Evolutionary conservation across 1,140 invertebrate species (phyloP).

Genomic region (Calephelis nemesis): DNA sequence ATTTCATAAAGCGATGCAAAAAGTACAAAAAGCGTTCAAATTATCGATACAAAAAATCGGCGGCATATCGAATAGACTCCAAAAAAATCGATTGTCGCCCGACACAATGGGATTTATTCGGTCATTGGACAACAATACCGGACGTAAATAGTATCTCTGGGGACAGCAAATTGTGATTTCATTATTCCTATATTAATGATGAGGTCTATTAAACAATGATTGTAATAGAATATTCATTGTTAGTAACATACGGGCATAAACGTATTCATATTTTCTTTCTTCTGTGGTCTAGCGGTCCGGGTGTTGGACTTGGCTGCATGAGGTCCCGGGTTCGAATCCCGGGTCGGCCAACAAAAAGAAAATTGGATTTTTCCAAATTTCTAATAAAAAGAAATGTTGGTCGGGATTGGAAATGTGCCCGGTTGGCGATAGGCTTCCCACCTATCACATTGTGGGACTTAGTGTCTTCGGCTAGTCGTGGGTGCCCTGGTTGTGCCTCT

Average conservation of each 20-base stretch:
- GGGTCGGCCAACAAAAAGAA: too few relatives aligned
- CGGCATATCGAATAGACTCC: conserved; percentile 16
- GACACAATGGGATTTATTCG: conserved; percentile 53
- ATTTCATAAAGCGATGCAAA: conserved; percentile 7
- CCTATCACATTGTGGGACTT: too few relatives aligned
- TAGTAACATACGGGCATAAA: neutral
- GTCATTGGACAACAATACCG: conserved; percentile 33
- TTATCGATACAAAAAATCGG: conserved; percentile 9
- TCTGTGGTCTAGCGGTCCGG: too few relatives aligned
- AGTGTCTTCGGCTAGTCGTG: too few relatives aligned
- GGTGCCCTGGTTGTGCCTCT: too few relatives aligned
- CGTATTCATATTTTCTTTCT: too few relatives aligned
- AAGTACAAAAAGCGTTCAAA: conserved; percentile 25
- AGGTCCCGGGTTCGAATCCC: too few relatives aligned
- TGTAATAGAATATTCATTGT: conserved; percentile 9
- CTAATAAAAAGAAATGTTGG: too few relatives aligned
- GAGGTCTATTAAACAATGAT: neutral
- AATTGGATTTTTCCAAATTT: too few relatives aligned
- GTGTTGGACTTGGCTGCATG: too few relatives aligned
- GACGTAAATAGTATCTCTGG: conserved; percentile 19
- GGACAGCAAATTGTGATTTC: conserved; percentile 16
- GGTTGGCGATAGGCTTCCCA: too few relatives aligned
- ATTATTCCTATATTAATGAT: conserved; percentile 11
- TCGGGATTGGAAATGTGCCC: too few relatives aligned
- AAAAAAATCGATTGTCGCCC: conserved; percentile 43